phyloP scores from a whole-genome alignment of 2,113 vertebrate genomes.

The Haliaeetus leucogaster region DNA sequence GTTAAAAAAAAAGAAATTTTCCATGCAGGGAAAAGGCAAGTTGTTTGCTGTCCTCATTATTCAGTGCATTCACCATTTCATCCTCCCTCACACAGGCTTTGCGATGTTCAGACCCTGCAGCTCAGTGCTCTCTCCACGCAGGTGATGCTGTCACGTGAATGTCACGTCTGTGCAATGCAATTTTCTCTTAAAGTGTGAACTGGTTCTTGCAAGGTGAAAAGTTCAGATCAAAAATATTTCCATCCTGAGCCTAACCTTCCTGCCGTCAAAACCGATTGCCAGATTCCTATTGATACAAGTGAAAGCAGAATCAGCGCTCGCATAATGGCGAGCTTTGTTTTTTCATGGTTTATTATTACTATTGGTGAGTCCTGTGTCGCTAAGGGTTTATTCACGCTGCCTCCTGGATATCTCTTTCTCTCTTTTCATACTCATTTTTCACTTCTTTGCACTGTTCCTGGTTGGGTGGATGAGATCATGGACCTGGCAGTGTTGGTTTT shows the following conservation, averaged over 20 bases:
- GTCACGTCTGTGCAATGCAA: fast-evolving
- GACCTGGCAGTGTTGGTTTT: conserved; percentile 30
- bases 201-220: background rate
- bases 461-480: background rate
- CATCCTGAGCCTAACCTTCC: background rate
- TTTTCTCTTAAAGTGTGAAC: background rate
- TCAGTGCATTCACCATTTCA: background rate
- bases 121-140: background rate
- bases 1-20: background rate
- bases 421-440: background rate
- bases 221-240: background rate
- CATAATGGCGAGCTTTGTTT: background rate
- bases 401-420: background rate
- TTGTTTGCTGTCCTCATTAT: background rate
- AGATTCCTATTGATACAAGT: background rate
- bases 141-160: fast-evolving
- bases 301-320: background rate
- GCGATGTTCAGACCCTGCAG: background rate
- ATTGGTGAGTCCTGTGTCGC: background rate
- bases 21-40: background rate
- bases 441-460: background rate
- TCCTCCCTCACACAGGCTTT: background rate
- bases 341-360: background rate
- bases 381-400: background rate
- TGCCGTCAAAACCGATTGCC: background rate